Conservation (phyloP, 2,888 invertebrate species). For the Ditula angustiorana region DNA sequence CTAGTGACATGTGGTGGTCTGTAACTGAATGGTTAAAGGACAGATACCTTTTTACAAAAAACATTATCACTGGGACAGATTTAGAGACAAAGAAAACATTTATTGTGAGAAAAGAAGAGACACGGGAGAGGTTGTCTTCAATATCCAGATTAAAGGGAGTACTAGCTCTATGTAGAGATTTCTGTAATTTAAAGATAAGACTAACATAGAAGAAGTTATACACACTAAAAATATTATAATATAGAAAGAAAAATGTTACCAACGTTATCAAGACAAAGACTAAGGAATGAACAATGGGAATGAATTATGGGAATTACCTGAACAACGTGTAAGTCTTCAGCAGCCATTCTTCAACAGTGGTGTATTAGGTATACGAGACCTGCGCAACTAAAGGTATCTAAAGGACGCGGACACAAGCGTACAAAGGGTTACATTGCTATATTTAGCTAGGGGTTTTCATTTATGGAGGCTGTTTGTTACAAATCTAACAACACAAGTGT, state of each 20-base stretch:
- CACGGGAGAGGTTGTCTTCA: slow-evolving; percentile 37
- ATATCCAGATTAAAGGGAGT: slow-evolving; percentile 37
- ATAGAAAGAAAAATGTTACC: slow-evolving; percentile 28
- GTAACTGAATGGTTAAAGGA: not conserved
- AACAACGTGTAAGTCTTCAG: slow-evolving; percentile 21
- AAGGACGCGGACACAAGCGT: not conserved
- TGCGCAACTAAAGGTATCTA: not conserved
- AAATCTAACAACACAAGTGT: not conserved
- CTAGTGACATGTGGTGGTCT: not conserved
- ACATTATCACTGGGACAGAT: slow-evolving; percentile 1
- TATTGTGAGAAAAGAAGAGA: no score
- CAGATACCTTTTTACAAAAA: not conserved
- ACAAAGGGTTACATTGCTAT: not conserved
- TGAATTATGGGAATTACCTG: slow-evolving; percentile 35
- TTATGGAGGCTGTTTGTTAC: not conserved
- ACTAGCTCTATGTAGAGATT: slow-evolving; percentile 36
- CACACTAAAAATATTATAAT: slow-evolving; percentile 17
- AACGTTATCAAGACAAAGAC: slow-evolving; percentile 29
- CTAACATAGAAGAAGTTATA: slow-evolving; percentile 12
- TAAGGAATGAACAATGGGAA: slow-evolving; percentile 21
- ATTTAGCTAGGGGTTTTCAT: not conserved
- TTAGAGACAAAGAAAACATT: not conserved
- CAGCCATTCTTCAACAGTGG: slow-evolving; percentile 9
- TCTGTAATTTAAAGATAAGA: slow-evolving; percentile 1
- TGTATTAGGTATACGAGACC: not conserved